Evolutionary conservation across 2,888 invertebrate genomes (phyloP), one percentile per base, ranked within the genome.

Genomic region (Drosophila fulvimacula): DNA sequence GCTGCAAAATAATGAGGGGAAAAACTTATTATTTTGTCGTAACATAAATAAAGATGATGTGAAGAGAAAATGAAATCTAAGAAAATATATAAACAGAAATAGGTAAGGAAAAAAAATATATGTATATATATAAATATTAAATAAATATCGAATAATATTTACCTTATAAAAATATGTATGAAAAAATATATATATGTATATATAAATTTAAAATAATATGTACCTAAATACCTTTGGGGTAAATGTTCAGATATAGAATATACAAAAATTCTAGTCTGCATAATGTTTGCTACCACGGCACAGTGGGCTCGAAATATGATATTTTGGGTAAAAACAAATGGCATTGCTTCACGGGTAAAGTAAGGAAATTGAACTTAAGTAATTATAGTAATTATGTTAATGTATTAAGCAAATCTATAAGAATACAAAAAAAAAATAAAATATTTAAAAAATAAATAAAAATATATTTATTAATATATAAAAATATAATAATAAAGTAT

Each of bases 11-110:
- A 75, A 78, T 61, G 48, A 62, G 52, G 46, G 41, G 17, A 62
- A 78, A 27, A 32, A 10, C 42, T 63, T 67, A 66, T 75, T 74
- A 71, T 76, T 53, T 49, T 9, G 13, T 17, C 19, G 10, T 21
- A 52, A 24, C 24, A 36, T 24, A 52, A 36, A 52, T 21, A 38
- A 52, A 52, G 38, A 15, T 36, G 24, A n/a, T 24, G 32, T n/a
- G 0, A 17, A 4, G 17, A 13, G 30, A 48, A n/a, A 21, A 2
- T 19, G 15, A n/a, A 27, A 41, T 19, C 11, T 1, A 19, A 10
- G 30, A 19, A 32, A 13, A 32, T 19, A 19, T 49, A 7, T 19
- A 15, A 32, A 49, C 19, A 19, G 6, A 42, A 21, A 10, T 30
- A 11, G 17, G 13, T 32, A 19, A 13, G 3, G 1, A 46, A 46